A percentile compares a stretch with the other conserved stretches of the same genome.
Conservation (phyloP, 2,797 vertebrate species). For the Xiphorhynchus erythropygius region DNA sequence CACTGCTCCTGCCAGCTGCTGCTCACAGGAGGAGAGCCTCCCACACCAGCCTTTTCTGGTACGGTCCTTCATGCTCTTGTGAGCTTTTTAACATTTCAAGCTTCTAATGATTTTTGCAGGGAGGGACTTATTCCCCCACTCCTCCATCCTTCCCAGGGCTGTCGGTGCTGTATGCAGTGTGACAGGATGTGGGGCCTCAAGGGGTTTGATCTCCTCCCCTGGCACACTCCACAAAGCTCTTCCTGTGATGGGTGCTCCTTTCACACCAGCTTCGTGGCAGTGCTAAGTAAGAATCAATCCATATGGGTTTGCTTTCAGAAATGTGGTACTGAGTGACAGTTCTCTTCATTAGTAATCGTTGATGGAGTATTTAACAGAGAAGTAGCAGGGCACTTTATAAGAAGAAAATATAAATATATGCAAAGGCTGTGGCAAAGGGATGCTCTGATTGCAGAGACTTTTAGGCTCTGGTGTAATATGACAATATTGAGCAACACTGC, state of each 20-base stretch:
- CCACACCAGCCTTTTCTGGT: background rate
- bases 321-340: background rate
- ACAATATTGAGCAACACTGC: background rate
- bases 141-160: background rate
- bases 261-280: background rate
- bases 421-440: background rate
- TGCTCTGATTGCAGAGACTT: background rate
- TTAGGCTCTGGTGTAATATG: background rate
- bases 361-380: background rate
- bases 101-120: background rate
- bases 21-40: background rate
- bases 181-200: background rate
- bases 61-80: background rate
- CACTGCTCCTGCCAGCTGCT: background rate
- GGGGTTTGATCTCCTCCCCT: background rate
- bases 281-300: background rate
- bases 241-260: background rate
- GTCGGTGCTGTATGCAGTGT: background rate
- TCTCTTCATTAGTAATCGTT: background rate
- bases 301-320: background rate
- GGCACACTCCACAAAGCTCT: background rate
- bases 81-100: background rate
- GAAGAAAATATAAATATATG: background rate
- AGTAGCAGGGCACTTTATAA: background rate
- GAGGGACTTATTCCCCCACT: background rate